Evolutionary conservation across 2,888 invertebrate species (phyloP).

Genomic region (Cephalotes varians): DNA sequence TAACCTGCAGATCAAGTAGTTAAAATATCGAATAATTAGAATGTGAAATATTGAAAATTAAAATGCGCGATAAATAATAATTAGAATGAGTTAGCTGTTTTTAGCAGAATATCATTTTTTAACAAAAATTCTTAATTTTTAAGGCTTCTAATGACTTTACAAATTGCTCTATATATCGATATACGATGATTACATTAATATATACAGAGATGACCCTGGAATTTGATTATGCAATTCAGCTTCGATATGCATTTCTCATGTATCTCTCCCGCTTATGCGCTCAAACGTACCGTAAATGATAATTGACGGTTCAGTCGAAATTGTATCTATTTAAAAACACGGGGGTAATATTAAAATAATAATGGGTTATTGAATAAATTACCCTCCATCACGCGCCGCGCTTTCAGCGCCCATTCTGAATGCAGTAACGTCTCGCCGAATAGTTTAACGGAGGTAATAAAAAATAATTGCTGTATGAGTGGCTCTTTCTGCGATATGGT

Average conservation of each 20-base stretch:
- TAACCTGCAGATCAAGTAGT: neutral
- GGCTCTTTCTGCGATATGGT: slow-evolving; percentile 27
- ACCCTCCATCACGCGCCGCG: slow-evolving; percentile 20
- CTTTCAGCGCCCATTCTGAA: slow-evolving; percentile 40
- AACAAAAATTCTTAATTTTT: neutral
- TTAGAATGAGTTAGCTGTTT: too few relatives aligned
- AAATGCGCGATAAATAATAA: neutral
- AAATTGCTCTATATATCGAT: neutral
- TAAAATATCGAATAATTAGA: neutral
- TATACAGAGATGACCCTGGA: neutral
- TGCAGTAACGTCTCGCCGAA: slow-evolving; percentile 46
- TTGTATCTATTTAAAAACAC: slow-evolving; percentile 49
- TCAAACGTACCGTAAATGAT: slow-evolving; percentile 18
- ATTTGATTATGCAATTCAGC: slow-evolving; percentile 25
- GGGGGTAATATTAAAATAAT: slow-evolving; percentile 36
- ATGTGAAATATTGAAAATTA: neutral
- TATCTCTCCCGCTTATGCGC: neutral
- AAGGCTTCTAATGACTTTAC: neutral
- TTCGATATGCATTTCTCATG: slow-evolving; percentile 33
- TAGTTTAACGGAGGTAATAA: slow-evolving; percentile 51
- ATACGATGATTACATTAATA: neutral
- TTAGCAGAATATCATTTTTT: neutral
- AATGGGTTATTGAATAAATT: slow-evolving; percentile 45
- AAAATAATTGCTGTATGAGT: slow-evolving; percentile 51
- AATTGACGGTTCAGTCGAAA: slow-evolving; percentile 28